Base-by-base conservation (phyloP, 2,113 vertebrate species). In the Varanus salvator region DNA sequence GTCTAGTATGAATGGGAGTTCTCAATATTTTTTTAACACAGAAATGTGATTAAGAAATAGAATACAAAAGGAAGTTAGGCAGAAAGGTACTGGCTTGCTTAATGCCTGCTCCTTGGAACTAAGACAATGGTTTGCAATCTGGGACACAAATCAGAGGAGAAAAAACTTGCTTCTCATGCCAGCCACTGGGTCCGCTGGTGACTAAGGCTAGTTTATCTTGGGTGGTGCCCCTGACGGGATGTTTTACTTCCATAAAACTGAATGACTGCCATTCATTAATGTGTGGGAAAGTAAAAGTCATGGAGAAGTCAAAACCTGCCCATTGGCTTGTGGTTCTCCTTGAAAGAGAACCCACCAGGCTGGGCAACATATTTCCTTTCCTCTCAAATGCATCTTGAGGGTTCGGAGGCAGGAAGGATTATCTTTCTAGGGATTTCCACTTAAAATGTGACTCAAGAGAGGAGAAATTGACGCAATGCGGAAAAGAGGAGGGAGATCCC, bases 261-360 rank as follows among this genome's bases (percentile, higher is more conserved):
- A 86, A 77, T 91, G 80, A 88, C 75, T 92, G 52, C 78, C 83
- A 78, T 85, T 7, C 19, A 34, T 68, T n/a, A 34, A 23, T 80
- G 31, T 68, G 94, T 88, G 90, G 93, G 93, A 95, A 89, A 87
- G 95, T 95, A 91, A 88, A 31, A 83, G 19, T 64, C 4, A 4
- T 21, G 11, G 60, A 64, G 60, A 19, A 64, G 21, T 64, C 0
- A 80, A 52, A 80, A 52, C 3, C 44, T 77, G 17, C 75, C 72
- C 23, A 80, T 1, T 80, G 44, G 44, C 74, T 76, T 34, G 11
- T 11, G 1, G 57, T 11, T 15, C 17, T 15, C 57, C 57, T 15
- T 15, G 14, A 60, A 15, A 60, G 8, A 15, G 57, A 60, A 9
- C 57, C 57, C 25, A 38, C 11, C 6, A 8, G 44, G 25, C 11